Base-by-base conservation (phyloP, 2,113 vertebrate species). In the Sminthopsis crassicaudata region DNA sequence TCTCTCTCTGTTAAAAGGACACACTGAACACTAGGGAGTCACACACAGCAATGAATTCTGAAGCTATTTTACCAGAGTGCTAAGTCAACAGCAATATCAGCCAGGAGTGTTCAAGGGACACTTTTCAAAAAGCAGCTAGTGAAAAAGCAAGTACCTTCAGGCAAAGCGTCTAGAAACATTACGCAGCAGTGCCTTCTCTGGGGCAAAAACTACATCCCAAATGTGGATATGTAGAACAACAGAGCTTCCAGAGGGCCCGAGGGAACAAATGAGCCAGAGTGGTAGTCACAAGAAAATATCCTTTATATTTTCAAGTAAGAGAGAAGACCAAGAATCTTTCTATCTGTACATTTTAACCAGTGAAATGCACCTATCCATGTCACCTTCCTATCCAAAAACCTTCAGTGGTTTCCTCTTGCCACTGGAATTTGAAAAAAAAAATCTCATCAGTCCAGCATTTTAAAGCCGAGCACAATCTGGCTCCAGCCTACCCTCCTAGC, bases 11-110 rank as follows among this genome's bases (percentile, higher is more conserved):
- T 95, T 52, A 93, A 89, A 96, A 96, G 25, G 46, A 36, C 55
- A 96, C 46, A 94, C 25, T 95, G 25, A 67, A 3, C 92, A 97
- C 89, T 89, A 90, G 6, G 90, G 94, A 91, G 52, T 92, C 93
- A 90, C 94, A 91, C 84, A 93, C 14, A 9, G 2, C 53, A 94
- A 94, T 53, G 53, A 95, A 60, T 92, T 92, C 22, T 90, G 51
- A 76, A 76, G 89, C 26, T 89, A 46, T 57, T 91, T 76, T 90
- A 96, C 46, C 91, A 94, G 27, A 93, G 60, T 95, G 76, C 36
- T 93, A 96, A 96, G 91, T 95, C 46, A 93, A 89, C 53, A 25
- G 95, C 0, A 95, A 48, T 55, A 95, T 91, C 90, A 95, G 91
- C 92, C 93, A 50, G n/a, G 89, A 88, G 89, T 46, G 11, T 76